Evolutionary conservation across 2,888 invertebrate species (phyloP).

Genomic region (Balanococcus diminutus): DNA sequence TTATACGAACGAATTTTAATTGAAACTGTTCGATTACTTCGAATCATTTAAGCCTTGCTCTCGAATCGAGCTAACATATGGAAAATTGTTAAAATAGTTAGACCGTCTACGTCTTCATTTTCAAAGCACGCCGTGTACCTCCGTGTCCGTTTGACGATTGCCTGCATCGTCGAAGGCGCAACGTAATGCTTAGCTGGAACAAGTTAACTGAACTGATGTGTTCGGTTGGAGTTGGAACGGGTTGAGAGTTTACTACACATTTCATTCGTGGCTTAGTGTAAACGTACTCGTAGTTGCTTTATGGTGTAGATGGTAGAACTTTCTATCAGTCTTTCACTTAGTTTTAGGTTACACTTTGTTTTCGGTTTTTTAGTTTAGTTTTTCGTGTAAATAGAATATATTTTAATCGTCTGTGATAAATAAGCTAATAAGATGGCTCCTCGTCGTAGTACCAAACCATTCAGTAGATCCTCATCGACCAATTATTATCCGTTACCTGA

Average conservation of each 20-base stretch:
- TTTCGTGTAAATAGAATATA: constrained; percentile 36
- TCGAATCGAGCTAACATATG: not conserved
- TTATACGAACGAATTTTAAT: no score
- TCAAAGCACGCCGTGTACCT: not conserved
- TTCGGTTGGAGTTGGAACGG: constrained; percentile 47
- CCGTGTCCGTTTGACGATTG: no score
- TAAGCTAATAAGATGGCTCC: constrained; percentile 1
- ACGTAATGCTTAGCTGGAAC: constrained; percentile 37
- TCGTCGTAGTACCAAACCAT: constrained; percentile 28
- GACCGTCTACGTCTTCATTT: not conserved
- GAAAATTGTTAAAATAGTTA: not conserved
- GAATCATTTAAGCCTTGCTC: not conserved
- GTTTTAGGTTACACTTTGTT: not conserved
- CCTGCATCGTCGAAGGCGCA: not conserved
- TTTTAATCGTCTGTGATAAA: not conserved
- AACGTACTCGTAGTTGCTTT: constrained; percentile 14
- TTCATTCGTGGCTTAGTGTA: constrained; percentile 32
- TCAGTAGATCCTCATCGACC: constrained; percentile 12
- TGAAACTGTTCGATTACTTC: not conserved
- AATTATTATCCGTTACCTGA: constrained; percentile 61
- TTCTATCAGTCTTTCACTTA: not conserved
- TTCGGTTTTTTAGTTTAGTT: not conserved
- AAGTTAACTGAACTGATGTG: constrained; percentile 27
- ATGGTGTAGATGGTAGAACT: not conserved
- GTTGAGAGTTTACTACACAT: not conserved